Base-by-base conservation (phyloP, 2,797 vertebrate species). In the Pelodytes ibericus region DNA sequence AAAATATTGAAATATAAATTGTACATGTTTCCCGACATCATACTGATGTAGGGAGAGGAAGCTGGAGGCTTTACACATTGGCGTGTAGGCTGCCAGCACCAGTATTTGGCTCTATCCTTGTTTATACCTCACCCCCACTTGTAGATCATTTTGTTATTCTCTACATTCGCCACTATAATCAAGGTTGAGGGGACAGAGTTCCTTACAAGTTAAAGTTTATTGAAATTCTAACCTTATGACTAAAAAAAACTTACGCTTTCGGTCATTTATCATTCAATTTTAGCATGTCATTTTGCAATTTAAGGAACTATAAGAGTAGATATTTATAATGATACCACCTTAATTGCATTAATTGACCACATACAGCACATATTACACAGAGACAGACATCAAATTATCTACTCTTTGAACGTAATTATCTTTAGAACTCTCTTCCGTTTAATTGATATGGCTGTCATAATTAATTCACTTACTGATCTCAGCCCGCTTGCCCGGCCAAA, bases 261-360 rank as follows among this genome's bases (percentile, higher is more conserved):
- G 82, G 89, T 89, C 81, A 88, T 89, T 91, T 91, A 90, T 91
- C 83, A 86, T 88, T 90, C 83, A 90, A 89, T 90, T 91, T 88
- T 77, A 80, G 86, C 87, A 88, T 89, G 82, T 89, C 91, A 90
- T 90, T 91, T 84, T 86, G 75, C 88, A 93, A 88, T 72, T 88
- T 90, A 90, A 0, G 70, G 85, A 90, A 87, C 88, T 89, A 88
- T 90, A 83, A 83, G 90, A 91, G 84, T 90, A 88, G 85, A 92
- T 90, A 91, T 91, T 89, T 90, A 88, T 91, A 90, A 90, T 86
- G 86, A 89, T 86, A 84, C 85, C 83, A 81, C 80, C 85, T 90
- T 91, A 92, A 91, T 93, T 91, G 90, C 88, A 92, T 92, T 90
- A 91, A 91, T 92, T 90, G 89, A 89, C 90, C 88, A 84, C 83